phyloP scores from a whole-genome alignment of 2,888 invertebrate genomes.

The Alentia gelatinosa region DNA sequence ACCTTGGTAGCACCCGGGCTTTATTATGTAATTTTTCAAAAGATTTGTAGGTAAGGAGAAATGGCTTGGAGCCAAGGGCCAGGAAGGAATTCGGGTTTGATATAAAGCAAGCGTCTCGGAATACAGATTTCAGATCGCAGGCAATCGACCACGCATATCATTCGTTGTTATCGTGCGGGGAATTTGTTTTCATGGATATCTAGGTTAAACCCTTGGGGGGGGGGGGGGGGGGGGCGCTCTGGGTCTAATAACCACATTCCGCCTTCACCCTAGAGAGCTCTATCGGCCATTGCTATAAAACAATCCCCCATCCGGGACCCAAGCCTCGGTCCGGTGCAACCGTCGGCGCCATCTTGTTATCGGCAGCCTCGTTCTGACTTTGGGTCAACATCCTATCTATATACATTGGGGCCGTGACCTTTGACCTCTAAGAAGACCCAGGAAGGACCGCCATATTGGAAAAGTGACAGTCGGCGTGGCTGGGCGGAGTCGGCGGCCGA shows the following conservation, averaged over 20 bases:
- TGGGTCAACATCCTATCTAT: conserved; percentile 28
- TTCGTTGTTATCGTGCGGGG: no score
- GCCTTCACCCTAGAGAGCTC: neutral
- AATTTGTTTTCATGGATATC: no score
- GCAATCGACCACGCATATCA: no score
- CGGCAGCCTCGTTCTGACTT: neutral
- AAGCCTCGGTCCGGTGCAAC: neutral
- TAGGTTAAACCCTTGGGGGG: no score
- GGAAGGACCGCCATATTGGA: conserved; percentile 16
- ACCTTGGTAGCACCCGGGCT: neutral
- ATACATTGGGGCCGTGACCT: conserved; percentile 18
- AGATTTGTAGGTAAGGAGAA: neutral
- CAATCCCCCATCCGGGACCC: neutral
- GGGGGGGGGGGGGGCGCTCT: no score
- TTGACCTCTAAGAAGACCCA: neutral
- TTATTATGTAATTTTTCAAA: neutral
- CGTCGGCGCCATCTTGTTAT: neutral
- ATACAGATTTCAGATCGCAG: no score
- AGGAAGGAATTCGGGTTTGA: no score
- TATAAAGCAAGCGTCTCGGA: no score
- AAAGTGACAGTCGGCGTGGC: neutral
- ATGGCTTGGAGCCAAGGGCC: neutral
- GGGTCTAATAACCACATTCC: no score
- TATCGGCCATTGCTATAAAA: neutral
- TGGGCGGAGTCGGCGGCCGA: neutral